Evolutionary conservation across 2,888 invertebrate genomes (phyloP).

Genomic region (Mesorhabditis belari): DNA sequence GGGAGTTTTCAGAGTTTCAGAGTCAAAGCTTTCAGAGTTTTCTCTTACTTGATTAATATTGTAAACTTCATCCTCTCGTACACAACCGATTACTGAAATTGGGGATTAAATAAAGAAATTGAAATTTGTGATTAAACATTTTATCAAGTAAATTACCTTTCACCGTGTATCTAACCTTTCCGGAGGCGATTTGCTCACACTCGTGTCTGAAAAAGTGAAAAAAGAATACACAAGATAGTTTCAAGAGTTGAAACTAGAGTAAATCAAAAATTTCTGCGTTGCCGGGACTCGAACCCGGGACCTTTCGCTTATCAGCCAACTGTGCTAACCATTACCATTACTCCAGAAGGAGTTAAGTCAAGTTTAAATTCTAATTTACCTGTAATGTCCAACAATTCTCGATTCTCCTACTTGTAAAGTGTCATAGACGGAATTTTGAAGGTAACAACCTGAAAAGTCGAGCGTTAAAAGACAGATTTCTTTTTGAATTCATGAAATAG

Average conservation of each 20-base stretch:
- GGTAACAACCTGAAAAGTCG: conserved; percentile 39
- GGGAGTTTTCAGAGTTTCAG: too few relatives aligned
- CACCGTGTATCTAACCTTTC: conserved; percentile 46
- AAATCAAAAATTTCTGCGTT: too few relatives aligned
- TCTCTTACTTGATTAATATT: conserved; percentile 31
- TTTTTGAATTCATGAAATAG: neutral
- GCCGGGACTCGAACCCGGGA: too few relatives aligned
- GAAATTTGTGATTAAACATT: neutral
- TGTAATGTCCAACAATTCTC: conserved; percentile 37
- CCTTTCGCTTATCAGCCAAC: too few relatives aligned
- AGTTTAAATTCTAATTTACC: neutral
- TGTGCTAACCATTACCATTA: neutral
- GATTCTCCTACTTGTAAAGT: conserved; percentile 39
- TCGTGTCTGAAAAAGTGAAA: conserved; percentile 26
- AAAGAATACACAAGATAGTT: too few relatives aligned
- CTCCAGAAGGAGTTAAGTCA: neutral
- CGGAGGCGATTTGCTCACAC: conserved; percentile 40
- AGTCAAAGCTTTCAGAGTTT: neutral
- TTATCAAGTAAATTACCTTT: conserved; percentile 31
- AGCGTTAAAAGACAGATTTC: neutral
- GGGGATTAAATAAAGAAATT: neutral
- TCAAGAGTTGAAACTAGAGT: too few relatives aligned
- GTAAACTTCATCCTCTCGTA: conserved; percentile 39
- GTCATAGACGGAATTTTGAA: conserved; percentile 37
- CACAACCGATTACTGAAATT: conserved; percentile 46